These are phyloP conservation scores for Scolopax mira DNA, from an alignment of 2,113 vertebrate species.

Conservation along the genomic window DNA sequence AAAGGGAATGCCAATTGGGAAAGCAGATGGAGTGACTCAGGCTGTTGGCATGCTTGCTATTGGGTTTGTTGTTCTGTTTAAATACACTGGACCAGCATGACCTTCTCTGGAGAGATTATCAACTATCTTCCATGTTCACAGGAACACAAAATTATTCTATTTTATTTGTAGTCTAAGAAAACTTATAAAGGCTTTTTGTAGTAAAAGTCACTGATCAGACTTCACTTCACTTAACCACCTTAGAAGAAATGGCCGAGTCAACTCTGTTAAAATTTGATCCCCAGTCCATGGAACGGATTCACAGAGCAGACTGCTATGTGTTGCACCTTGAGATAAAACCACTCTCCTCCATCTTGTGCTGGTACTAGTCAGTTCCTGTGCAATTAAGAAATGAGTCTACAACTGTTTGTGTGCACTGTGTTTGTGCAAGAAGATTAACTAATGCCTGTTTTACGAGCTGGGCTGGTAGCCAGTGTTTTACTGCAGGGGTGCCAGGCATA, in stretches of 20 bases:
- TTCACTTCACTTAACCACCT: background rate
- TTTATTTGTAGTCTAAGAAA: background rate
- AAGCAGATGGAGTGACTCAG: conserved; percentile 25
- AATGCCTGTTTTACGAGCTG: background rate
- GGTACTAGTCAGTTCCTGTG: background rate
- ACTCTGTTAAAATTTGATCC: background rate
- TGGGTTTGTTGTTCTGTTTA: background rate
- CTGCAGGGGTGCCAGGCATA: background rate
- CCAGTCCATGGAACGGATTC: background rate
- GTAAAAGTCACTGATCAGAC: background rate
- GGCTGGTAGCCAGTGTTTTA: background rate
- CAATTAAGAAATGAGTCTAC: background rate
- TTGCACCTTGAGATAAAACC: background rate
- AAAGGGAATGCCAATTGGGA: conserved; percentile 37
- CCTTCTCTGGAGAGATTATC: background rate
- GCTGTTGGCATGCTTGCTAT: background rate
- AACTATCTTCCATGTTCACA: background rate
- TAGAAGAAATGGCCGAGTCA: background rate
- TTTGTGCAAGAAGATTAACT: background rate
- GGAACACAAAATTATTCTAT: background rate
- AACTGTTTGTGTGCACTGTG: background rate
- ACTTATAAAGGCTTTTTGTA: background rate
- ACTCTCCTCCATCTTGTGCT: background rate
- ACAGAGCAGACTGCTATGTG: background rate
- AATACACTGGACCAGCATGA: background rate